Conservation (phyloP, 2,888 invertebrate species). For the Cephus runcator region DNA sequence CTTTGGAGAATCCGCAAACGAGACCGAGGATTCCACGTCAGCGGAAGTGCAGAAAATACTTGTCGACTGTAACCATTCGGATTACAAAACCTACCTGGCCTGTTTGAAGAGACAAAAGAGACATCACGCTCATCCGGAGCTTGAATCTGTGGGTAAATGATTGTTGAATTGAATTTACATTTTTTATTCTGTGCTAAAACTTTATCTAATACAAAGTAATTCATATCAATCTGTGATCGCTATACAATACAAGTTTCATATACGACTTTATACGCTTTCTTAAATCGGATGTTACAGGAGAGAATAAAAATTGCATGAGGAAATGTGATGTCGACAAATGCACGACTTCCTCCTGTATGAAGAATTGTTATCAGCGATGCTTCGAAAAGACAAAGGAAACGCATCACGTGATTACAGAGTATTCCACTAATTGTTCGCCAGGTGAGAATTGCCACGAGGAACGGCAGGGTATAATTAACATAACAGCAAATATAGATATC, state of each 20-base stretch:
- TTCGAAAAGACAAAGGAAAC: constrained; percentile 45
- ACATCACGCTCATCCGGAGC: constrained; percentile 33
- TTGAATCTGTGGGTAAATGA: background rate
- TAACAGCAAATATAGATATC: constrained; percentile 51
- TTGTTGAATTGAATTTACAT: background rate
- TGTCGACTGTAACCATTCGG: constrained; percentile 47
- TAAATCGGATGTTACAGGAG: background rate
- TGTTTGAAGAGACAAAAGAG: constrained; percentile 56
- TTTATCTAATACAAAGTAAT: background rate
- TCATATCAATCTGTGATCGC: background rate
- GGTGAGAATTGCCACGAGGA: constrained; percentile 25
- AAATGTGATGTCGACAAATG: constrained; percentile 35
- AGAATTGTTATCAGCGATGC: constrained; percentile 51
- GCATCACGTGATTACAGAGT: constrained; percentile 47
- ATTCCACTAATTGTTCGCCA: constrained; percentile 41
- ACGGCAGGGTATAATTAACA: constrained; percentile 30
- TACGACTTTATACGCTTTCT: background rate
- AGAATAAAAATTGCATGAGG: constrained; percentile 15
- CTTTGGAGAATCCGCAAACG: background rate
- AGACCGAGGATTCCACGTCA: constrained; percentile 12
- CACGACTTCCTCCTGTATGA: constrained; percentile 36
- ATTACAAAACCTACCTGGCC: constrained; percentile 56
- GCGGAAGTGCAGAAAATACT: constrained; percentile 31
- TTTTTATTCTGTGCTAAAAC: background rate
- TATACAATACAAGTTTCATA: background rate